These are phyloP conservation scores for Pseudomugil gertrudae DNA, from an alignment of 2,797 vertebrate species.

Conservation along the genomic window DNA sequence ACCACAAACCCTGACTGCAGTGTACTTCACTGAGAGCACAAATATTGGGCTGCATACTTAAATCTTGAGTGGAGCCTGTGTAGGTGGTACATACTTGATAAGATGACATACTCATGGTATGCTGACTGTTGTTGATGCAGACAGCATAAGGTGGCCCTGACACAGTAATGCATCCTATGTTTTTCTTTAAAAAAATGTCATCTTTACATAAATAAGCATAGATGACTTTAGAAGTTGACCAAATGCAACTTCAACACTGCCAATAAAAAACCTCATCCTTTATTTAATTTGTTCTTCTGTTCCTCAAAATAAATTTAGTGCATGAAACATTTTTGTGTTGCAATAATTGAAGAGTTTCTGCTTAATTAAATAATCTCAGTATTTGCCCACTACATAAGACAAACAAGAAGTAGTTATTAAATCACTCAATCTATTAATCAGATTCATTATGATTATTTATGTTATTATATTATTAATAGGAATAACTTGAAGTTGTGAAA, in stretches of 20 bases:
- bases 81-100: background rate
- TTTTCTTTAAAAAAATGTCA: background rate
- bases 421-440: background rate
- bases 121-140: background rate
- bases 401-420: conserved; percentile 9
- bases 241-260: background rate
- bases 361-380: conserved; percentile 4
- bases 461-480: background rate
- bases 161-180: background rate
- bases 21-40: background rate
- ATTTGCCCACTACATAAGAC: background rate
- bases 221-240: background rate
- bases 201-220: background rate
- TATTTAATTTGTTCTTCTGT: background rate
- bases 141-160: too few relatives aligned
- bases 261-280: background rate
- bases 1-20: background rate
- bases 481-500: conserved; percentile 11
- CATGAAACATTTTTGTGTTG: background rate
- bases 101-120: background rate
- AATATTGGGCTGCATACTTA: background rate
- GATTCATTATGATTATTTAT: background rate
- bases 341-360: background rate
- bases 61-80: background rate
- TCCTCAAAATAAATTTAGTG: background rate